Base-by-base conservation (phyloP, 2,113 vertebrate genomes). In the Pogonocichla stellata region DNA sequence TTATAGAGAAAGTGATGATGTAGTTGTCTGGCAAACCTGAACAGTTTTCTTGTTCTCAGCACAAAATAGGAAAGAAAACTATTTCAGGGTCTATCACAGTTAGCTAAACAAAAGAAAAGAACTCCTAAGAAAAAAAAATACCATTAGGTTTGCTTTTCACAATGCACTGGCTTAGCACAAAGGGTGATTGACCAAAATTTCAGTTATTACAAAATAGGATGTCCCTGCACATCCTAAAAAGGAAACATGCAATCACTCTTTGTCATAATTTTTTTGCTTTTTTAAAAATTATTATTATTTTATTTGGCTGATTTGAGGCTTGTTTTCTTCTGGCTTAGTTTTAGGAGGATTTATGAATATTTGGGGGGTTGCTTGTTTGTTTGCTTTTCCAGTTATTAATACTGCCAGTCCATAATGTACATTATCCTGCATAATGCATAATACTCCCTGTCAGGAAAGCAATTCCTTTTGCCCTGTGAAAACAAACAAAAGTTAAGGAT, bases 321-420 rank as follows among this genome's bases (percentile, higher is more conserved):
- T 65, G 8, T 19, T 86, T 89, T 77, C 7, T 64, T 87, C 23
- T 73, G 26, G 8, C 11, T 84, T 80, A 56, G 22, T 77, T 89
- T 88, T 70, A 61, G 60, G 25, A 87, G 4, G 13, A 38, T 62
- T 86, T 80, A 31, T 70, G 6, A 77, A 36, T 60, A 48, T 26
- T 40, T 12, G 18, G 6, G 2, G 2, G 0, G 4, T 28, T 34
- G 7, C 14, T 56, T 40, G 4, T 8, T 88, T 43, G n/a, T 8
- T 73, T 67, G 25, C 4, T 87, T 84, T 92, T 72, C 34, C 64
- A 57, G 22, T 19, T 91, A 73, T 86, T 77, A 61, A 48, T 64
- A 42, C 48, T 77, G 34, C 8, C 11, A 7, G 61, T 92, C 22
- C 19, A 58, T 14, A 66, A 72, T 24, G 22, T 2, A 1, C n/a